Evolutionary conservation across 2,113 vertebrate species (phyloP).

Genomic region (Centrocercus urophasianus): DNA sequence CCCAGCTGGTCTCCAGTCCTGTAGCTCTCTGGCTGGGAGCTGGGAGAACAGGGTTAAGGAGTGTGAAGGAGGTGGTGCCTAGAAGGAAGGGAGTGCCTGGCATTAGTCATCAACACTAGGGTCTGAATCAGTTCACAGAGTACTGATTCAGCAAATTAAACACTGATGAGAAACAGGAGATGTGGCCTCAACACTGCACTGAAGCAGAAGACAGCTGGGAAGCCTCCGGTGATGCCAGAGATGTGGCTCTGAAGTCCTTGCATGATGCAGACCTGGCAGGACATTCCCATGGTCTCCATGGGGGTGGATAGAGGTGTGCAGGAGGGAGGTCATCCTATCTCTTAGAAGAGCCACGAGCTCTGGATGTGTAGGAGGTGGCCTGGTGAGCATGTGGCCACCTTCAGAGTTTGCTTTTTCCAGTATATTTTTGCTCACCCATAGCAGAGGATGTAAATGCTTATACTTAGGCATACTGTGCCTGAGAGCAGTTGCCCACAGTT

Average conservation of each 20-base stretch:
- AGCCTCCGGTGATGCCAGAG: background rate
- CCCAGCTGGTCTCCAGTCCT: background rate
- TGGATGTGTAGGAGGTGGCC: background rate
- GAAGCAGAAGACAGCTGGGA: background rate
- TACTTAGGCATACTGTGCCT: background rate
- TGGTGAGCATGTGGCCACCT: background rate
- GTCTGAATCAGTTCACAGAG: constrained; percentile 29
- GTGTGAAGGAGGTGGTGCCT: background rate
- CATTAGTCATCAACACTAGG: constrained; percentile 43
- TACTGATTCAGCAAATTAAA: constrained; percentile 55
- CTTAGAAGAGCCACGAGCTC: background rate
- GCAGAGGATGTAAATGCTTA: background rate
- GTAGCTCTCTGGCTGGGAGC: background rate
- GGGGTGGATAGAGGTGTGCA: background rate
- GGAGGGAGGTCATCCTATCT: background rate
- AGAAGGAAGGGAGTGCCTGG: constrained; percentile 56
- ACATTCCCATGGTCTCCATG: background rate
- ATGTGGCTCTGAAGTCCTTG: background rate
- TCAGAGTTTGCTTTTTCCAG: background rate
- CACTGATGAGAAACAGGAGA: background rate
- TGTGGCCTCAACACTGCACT: background rate
- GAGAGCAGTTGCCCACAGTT: background rate
- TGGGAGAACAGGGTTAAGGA: background rate
- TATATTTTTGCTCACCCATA: background rate
- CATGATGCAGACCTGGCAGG: background rate